Base-by-base conservation (phyloP, 2,888 invertebrate species). In the Caenorhabditis panamensis region DNA sequence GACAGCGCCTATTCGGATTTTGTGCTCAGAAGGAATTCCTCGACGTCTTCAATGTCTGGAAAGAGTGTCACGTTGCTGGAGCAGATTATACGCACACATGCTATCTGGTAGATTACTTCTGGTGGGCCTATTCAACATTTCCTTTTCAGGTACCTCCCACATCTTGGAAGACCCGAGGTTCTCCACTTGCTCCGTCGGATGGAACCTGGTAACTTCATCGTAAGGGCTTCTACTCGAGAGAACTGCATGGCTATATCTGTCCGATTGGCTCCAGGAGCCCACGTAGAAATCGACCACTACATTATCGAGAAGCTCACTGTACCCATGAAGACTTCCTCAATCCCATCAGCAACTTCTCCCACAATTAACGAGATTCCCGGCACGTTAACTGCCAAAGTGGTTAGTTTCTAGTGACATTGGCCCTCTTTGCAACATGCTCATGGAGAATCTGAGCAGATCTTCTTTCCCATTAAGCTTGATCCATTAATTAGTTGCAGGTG, bases 171-270 rank as follows among this genome's bases (percentile, higher is more conserved):
- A 84, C 95, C 95, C 69, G 96, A 96, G 5, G 96, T 96, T 28
- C 95, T 96, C 87, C 96, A 97, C 92, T 93, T 97, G 87, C 94
- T 97, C 61, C 92, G 95, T 95, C 89, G 58, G 41, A 95, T 96
- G 92, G 95, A 96, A 58, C 95, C 95, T 91, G 96, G 96, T 95
- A 96, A 95, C 91, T 97, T 97, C 91, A 95, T 97, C 63, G 96
- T 97, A 47, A 94, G 97, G 58, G 95, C 96, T 91, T 96, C 96
- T 51, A 96, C 96, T 89, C 96, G 96, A 91, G 94, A 95, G 51
- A 95, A 95, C 88, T 96, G 96, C 67, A 96, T 96, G 96, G 97
- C 97, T 49, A 94, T 97, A 85, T 96, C 96, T 59, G 96, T 97
- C 58, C 94, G 96, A 73, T 59, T 89, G 47, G 81, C 83, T 18